Percentiles rank a stretch among this genome's conserved stretches.
These are phyloP conservation scores for Crocuta crocuta DNA, from an alignment of 2,113 vertebrate genomes.

Conservation along the genomic window DNA sequence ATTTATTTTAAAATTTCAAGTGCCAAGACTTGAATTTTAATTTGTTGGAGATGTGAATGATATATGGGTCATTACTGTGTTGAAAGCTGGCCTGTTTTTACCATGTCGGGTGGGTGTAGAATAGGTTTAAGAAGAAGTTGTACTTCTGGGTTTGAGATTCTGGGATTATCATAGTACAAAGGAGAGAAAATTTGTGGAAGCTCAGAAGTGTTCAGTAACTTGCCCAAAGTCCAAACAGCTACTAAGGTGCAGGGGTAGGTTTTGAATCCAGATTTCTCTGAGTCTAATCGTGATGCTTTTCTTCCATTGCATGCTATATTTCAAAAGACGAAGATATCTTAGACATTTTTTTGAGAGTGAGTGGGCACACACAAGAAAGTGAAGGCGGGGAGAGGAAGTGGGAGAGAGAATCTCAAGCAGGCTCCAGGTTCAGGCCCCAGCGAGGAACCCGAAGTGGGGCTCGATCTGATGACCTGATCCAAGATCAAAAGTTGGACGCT, in stretches of 20 bases:
- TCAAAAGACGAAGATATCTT: background rate
- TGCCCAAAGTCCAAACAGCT: background rate
- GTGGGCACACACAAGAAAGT: no score
- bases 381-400: no score
- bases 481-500: no score
- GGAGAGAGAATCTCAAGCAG: no score
- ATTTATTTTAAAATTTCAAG: slow-evolving; percentile 3
- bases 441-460: no score
- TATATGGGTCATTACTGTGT: background rate
- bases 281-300: background rate
- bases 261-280: background rate
- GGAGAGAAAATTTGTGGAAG: background rate
- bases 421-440: no score
- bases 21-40: slow-evolving; percentile 28
- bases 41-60: background rate
- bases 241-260: background rate
- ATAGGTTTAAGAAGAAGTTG: background rate
- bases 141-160: background rate
- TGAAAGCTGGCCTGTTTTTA: background rate
- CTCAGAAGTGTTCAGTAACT: background rate
- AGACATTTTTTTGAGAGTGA: no score
- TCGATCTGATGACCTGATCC: no score
- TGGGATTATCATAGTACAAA: background rate
- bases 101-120: background rate
- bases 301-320: background rate